These are phyloP conservation scores for Erethizon dorsatum DNA, from an alignment of 2,797 vertebrate genomes.

Conservation along the genomic window DNA sequence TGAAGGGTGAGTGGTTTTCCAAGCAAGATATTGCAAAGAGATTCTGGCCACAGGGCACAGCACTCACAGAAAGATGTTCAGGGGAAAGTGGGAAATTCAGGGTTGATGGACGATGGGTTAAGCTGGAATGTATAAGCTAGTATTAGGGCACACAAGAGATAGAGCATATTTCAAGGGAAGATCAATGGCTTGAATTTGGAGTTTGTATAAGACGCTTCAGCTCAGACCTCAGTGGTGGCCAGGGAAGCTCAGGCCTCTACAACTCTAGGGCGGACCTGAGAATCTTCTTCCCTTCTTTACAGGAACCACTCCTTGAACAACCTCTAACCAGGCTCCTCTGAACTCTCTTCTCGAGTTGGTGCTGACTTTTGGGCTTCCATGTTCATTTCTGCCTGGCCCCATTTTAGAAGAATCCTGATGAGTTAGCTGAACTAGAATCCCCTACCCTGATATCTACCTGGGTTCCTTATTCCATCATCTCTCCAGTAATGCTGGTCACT, in stretches of 20 bases:
- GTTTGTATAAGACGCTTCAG: background rate
- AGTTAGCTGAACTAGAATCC: background rate
- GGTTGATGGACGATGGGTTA: background rate
- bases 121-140: background rate
- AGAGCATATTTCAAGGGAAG: background rate
- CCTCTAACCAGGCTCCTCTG: background rate
- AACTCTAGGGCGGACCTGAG: background rate
- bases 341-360: background rate
- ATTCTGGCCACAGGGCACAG: background rate
- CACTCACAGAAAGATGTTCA: background rate
- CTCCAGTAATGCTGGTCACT: background rate
- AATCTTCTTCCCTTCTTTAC: background rate
- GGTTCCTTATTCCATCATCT: background rate
- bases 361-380: background rate
- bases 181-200: background rate
- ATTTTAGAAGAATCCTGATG: background rate
- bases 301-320: background rate
- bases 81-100: background rate
- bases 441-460: background rate
- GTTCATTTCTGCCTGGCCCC: background rate
- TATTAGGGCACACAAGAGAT: background rate
- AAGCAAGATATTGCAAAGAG: background rate
- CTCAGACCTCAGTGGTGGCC: background rate
- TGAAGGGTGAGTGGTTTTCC: background rate
- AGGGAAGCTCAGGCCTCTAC: background rate